These are phyloP conservation scores for Gasterosteus aculeatus DNA, from an alignment of 2,113 vertebrate species.

Conservation along the genomic window DNA sequence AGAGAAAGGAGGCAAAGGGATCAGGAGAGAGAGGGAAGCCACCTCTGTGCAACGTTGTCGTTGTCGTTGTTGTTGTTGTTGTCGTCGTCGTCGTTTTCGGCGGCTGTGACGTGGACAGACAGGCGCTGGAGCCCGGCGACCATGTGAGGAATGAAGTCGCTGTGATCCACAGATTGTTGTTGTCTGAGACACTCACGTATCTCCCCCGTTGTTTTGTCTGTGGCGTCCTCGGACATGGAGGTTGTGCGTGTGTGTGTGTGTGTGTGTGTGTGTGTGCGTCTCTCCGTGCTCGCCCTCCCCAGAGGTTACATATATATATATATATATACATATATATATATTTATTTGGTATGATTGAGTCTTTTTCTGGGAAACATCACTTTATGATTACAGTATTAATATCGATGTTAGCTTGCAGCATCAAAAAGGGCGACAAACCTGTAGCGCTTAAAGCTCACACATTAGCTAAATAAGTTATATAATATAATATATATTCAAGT, in stretches of 20 bases:
- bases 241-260: conserved; percentile 18
- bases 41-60: conserved; percentile 9
- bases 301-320: conserved; percentile 25
- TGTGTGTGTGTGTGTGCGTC: conserved; percentile 22
- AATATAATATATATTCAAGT: too few species aligned
- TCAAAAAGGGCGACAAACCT: too few species aligned
- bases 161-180: conserved; percentile 59
- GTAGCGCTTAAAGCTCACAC: too few species aligned
- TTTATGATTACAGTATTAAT: too few species aligned
- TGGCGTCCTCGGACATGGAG: conserved; percentile 22
- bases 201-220: conserved; percentile 67
- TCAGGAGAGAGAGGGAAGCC: conserved; percentile 27
- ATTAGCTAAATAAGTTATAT: too few species aligned
- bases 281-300: not conserved
- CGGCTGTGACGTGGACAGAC: conserved; percentile 45
- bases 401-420: too few species aligned
- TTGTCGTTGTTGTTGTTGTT: conserved; percentile 8
- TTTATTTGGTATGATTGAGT: not conserved
- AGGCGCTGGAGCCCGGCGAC: conserved; percentile 45
- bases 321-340: not conserved
- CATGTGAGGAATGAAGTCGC: conserved; percentile 65
- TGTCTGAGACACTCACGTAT: conserved; percentile 16
- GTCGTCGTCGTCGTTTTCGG: conserved; percentile 21
- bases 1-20: conserved; percentile 47
- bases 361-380: too few species aligned